A percentile compares a stretch with the other conserved stretches of the same genome.
These are phyloP conservation scores for Actinostola sp. DNA, from an alignment of 92 coral and sea anemone species.

Conservation along the genomic window DNA sequence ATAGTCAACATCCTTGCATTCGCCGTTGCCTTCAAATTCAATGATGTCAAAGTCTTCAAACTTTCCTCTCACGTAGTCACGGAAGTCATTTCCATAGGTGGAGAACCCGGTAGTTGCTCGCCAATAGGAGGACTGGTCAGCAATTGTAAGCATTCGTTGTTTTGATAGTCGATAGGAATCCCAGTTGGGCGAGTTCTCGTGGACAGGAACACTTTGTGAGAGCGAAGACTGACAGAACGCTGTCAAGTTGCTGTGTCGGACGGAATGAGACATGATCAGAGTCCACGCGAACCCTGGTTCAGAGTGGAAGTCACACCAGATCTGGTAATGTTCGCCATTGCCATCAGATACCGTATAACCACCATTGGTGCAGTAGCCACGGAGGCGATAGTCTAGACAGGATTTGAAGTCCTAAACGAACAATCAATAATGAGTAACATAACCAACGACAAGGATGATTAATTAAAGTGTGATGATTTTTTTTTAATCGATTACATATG, in stretches of 20 bases:
- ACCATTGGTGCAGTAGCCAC: slow-evolving; percentile 27
- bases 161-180: slow-evolving; percentile 36
- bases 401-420: slow-evolving; percentile 27
- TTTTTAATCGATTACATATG: no score
- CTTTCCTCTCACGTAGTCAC: slow-evolving; percentile 41
- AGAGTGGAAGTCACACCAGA: slow-evolving; percentile 45
- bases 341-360: slow-evolving; percentile 30
- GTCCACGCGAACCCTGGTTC: slow-evolving; percentile 46
- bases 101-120: slow-evolving; percentile 36
- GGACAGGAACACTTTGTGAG: slow-evolving; percentile 24
- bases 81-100: slow-evolving; percentile 16
- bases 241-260: slow-evolving; percentile 22
- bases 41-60: slow-evolving; percentile 31
- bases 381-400: slow-evolving; percentile 28
- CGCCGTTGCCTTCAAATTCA: slow-evolving; percentile 32
- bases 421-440: background rate
- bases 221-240: slow-evolving; percentile 40
- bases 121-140: slow-evolving; percentile 38
- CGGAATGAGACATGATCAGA: slow-evolving; percentile 32
- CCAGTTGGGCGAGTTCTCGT: slow-evolving; percentile 43
- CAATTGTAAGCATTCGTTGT: slow-evolving; percentile 25
- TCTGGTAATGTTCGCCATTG: slow-evolving; percentile 21
- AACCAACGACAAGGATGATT: no score
- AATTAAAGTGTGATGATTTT: no score
- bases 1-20: slow-evolving; percentile 35